Evolutionary conservation across 1,140 invertebrate genomes (phyloP), one percentile per base, ranked within the genome.

Genomic region (Drosophila kohkoa): DNA sequence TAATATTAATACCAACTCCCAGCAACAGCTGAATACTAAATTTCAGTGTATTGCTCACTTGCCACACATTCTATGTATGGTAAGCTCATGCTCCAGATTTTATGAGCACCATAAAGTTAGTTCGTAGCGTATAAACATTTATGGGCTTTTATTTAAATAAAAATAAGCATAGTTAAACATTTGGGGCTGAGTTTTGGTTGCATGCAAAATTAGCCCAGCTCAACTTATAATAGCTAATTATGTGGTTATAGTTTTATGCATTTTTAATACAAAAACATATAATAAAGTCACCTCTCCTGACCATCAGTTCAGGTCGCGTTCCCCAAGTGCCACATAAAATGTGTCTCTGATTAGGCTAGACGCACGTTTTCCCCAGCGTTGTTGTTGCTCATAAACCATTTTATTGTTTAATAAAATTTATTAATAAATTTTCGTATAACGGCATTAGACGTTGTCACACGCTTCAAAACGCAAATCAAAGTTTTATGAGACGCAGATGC

Each of bases 171-270:
- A 83, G 81, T 81, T 89, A 71, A 85, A 75, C 77, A 88, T 83
- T 88, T 59, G 43, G 11, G 11, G 32, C 25, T 28, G n/a, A 11
- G 8, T 28, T 48, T 25, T 16, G 13, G 55, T 72, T 45, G 73
- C 77, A 88, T 88, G 85, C 83, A 88, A 88, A 89, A 89, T 89
- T 83, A 89, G 77, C 59, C 48, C 45, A 51, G 30, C 69, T 54
- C 45, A 75, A 76, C 77, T 89, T 88, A 88, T 89, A 89, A 85
- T 89, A 81, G 79, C 85, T 89, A 89, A 89, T 89, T 89, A 89
- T 89, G 85, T 89, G 81, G 86, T 89, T 89, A 89, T 89, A 77
- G 85, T 87, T 79, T 89, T 89, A 89, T 89, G 85, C 85, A 89
- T 85, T 89, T 89, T 85, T 89, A 89, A 89, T 89, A 76, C 83